Conservation (phyloP, 2,888 invertebrate genomes). For the Abrostola triplasia region DNA sequence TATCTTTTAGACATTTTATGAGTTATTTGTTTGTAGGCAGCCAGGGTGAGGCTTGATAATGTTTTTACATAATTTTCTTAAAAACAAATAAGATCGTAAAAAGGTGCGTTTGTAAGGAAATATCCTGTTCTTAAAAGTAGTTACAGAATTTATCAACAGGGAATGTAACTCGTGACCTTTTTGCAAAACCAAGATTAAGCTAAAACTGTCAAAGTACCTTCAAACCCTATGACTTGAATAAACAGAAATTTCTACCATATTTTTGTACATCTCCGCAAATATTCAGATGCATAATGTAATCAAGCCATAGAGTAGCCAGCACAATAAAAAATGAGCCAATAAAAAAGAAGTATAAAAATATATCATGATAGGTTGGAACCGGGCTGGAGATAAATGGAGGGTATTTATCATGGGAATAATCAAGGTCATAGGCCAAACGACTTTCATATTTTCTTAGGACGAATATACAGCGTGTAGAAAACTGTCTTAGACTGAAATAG, state of each 20-base stretch:
- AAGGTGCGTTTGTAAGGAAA: no score
- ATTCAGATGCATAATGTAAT: constrained; percentile 6
- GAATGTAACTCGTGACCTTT: no score
- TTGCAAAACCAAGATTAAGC: no score
- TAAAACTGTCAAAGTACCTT: no score
- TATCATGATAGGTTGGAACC: constrained; percentile 20
- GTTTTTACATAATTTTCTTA: background rate
- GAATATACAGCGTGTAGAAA: constrained; percentile 4
- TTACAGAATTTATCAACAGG: no score
- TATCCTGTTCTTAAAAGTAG: no score
- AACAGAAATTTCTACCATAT: no score
- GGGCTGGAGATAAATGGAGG: constrained; percentile 29
- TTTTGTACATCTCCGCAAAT: background rate
- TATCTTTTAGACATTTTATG: constrained; percentile 36
- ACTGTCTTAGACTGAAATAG: background rate
- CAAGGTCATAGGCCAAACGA: constrained; percentile 28
- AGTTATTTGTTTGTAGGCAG: constrained; percentile 36
- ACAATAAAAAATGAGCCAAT: constrained; percentile 30
- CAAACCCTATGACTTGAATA: no score
- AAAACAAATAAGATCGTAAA: background rate
- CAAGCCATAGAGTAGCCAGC: constrained; percentile 1
- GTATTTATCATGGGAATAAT: constrained; percentile 29
- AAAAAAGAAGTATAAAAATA: constrained; percentile 33
- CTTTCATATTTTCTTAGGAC: constrained; percentile 23
- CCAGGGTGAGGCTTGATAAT: background rate